Evolutionary conservation across 1,140 invertebrate species (phyloP).

Genomic region (Micrasema longulum): DNA sequence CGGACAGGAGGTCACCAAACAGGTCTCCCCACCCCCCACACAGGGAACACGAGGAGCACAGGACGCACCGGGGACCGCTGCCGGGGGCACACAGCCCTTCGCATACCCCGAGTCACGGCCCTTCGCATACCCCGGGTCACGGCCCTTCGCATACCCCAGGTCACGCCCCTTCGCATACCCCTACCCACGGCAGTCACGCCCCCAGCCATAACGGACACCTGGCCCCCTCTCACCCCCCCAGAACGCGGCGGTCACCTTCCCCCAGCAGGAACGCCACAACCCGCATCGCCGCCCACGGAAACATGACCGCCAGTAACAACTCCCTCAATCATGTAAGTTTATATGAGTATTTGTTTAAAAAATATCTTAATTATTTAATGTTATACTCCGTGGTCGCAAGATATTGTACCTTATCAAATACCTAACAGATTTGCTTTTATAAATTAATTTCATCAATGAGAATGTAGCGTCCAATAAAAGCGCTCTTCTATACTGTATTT

Average conservation of each 20-base stretch:
- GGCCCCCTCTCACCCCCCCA: too few relatives aligned
- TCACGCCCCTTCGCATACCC: too few relatives aligned
- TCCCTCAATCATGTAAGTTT: conserved; percentile 15
- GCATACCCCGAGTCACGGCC: too few relatives aligned
- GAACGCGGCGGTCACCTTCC: neutral
- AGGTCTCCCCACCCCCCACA: neutral
- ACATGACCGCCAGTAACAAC: neutral
- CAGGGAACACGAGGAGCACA: neutral
- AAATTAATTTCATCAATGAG: neutral
- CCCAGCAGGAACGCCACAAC: neutral
- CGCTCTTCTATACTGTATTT: neutral
- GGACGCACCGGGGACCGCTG: neutral
- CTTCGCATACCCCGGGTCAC: too few relatives aligned
- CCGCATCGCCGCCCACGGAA: neutral
- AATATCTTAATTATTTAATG: too few relatives aligned
- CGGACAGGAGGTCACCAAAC: too few relatives aligned
- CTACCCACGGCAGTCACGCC: too few relatives aligned
- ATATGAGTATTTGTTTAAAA: too few relatives aligned
- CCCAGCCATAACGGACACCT: too few relatives aligned
- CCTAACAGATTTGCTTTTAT: neutral
- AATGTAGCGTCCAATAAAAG: neutral
- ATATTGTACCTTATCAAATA: neutral
- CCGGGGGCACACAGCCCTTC: neutral
- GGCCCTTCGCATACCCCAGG: too few relatives aligned
- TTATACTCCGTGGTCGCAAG: too few relatives aligned